Evolutionary conservation across 2,113 vertebrate genomes (phyloP).

Genomic region (Hepsetus odoe): DNA sequence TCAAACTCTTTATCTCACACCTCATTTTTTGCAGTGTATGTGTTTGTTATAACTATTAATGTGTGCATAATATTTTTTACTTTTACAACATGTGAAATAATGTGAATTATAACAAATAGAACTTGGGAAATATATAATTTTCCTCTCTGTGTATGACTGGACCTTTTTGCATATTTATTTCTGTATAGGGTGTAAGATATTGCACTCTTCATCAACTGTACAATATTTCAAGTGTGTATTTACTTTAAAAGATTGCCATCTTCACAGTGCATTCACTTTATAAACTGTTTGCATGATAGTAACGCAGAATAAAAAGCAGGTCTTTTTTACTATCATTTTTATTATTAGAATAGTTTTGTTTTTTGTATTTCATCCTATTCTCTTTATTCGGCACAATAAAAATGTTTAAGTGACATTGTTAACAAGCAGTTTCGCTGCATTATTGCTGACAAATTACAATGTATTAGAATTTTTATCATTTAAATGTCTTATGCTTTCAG

Average conservation of each 20-base stretch:
- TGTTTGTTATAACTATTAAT: not conserved
- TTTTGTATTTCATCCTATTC: conserved; percentile 5
- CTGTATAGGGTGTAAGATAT: not conserved
- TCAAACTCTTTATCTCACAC: not conserved
- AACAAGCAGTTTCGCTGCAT: not conserved
- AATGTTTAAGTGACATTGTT: not conserved
- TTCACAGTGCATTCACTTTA: not conserved
- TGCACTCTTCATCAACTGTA: not conserved
- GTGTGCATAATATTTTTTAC: not conserved
- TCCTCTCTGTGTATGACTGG: not conserved
- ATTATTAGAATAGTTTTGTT: conserved; percentile 19
- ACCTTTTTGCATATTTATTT: not conserved
- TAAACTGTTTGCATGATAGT: conserved; percentile 11
- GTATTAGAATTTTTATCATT: conserved; percentile 4
- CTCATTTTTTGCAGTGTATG: not conserved
- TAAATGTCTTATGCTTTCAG: conserved; percentile 9
- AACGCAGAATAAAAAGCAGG: too few species aligned
- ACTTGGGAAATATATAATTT: not conserved
- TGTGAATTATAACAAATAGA: not conserved
- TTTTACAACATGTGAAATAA: not conserved
- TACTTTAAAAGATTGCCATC: not conserved
- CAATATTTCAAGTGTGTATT: conserved; percentile 7
- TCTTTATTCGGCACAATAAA: not conserved
- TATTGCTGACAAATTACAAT: not conserved
- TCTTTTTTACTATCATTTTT: conserved; percentile 3